Conservation (phyloP, 2,888 invertebrate genomes). For the Neelides folsomi region DNA sequence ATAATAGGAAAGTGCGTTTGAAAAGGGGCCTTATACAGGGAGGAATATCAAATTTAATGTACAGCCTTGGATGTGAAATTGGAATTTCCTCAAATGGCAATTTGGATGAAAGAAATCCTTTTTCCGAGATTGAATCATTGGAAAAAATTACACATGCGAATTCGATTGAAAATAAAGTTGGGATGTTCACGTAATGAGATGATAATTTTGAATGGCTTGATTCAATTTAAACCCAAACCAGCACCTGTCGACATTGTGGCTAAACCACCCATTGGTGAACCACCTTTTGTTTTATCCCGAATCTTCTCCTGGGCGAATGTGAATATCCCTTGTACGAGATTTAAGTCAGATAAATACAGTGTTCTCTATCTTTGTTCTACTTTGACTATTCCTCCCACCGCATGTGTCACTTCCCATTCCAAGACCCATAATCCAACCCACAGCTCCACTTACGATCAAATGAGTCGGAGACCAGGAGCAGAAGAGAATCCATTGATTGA, state of each 20-base stretch:
- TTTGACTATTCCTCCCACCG: not conserved
- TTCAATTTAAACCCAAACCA: slow-evolving; percentile 14
- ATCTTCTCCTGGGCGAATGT: not conserved
- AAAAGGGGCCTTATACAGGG: too few species aligned
- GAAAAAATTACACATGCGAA: slow-evolving; percentile 1
- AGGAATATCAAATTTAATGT: not conserved
- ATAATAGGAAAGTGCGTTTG: too few species aligned
- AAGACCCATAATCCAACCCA: slow-evolving; percentile 11
- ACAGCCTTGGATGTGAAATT: not conserved
- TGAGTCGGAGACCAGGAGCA: slow-evolving; percentile 8
- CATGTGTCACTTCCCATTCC: slow-evolving; percentile 13
- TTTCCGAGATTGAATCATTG: slow-evolving; percentile 7
- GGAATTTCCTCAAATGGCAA: not conserved
- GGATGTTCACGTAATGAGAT: slow-evolving; percentile 3
- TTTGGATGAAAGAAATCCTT: slow-evolving; percentile 8
- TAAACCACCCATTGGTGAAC: not conserved
- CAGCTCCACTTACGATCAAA: slow-evolving; percentile 11
- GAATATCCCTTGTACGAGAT: not conserved
- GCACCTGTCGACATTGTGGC: slow-evolving; percentile 14
- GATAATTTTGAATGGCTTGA: slow-evolving; percentile 14
- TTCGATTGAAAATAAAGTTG: too few species aligned
- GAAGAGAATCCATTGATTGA: not conserved
- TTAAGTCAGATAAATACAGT: not conserved
- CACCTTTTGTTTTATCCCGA: not conserved
- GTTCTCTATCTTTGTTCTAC: not conserved